Base-by-base conservation (phyloP, 2,888 invertebrate species). In the Octonoba sinensis region DNA sequence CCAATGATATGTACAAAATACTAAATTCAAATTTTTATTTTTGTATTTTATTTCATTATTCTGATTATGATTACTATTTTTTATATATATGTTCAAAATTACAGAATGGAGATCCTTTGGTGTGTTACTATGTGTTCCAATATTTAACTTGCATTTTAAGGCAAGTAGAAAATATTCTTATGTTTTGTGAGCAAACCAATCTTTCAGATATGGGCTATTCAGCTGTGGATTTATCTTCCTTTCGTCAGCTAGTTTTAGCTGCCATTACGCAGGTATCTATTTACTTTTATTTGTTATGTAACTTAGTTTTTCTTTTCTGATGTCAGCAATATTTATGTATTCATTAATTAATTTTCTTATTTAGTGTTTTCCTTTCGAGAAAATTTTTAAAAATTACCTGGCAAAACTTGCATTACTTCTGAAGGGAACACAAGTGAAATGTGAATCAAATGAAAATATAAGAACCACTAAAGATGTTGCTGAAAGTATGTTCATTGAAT, bases 91-190 rank as follows among this genome's bases (percentile, higher is more conserved):
- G n/a, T n/a, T n/a, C n/a, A n/a, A n/a, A n/a, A 36, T 64, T 74
- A 6, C 64, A 82, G 81, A 44, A 46, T 51, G 74, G 54, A 18
- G 57, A 82, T 36, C 73, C 36, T 51, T 3, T 70, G 13, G 12
- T 82, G 6, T 70, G 81, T 18, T 71, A 71, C 18, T 62, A 82
- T 51, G n/a, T 82, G n/a, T 65, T 57, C 57, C 24, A 64, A 6
- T 70, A 49, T 22, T 18, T 75, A 12, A 27, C 51, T 44, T 47
- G 70, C 24, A 65, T 82, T 56, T 59, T 82, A 18, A 51, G 65
- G 12, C 64, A 82, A 75, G 57, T 65, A 13, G 51, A 75, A 44
- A 46, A 4, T 2, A 24, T 82, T 51, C 3, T 56, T 12, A 54
- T 65, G 15, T 70, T 59, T 27, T 70, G 59, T 47, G 6, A 13